Evolutionary conservation across 1,140 invertebrate species (phyloP), one percentile per base, ranked within the genome.

Genomic region (Drosophila pseudoobscura): DNA sequence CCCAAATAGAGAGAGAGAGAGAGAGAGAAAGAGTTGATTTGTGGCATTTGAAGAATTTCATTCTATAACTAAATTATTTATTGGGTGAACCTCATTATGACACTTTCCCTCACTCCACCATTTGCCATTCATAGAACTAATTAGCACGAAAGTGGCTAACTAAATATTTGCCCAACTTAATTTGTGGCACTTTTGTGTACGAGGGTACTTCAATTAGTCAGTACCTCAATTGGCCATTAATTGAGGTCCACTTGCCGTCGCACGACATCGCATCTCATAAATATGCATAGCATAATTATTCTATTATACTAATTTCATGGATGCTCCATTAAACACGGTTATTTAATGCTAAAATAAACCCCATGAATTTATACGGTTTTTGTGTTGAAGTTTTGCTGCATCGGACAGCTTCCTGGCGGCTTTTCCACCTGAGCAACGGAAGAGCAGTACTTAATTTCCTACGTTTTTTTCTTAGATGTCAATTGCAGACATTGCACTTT

Each of bases 81-180:
- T 31, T 17, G 22, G 31, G 31, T 9, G 31, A 13, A 3, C 8
- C 24, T 26, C 24, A 26, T 26, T 26, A 26, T 26, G 24, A 26
- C 24, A 26, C 24, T 26, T 0, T 26, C 50, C 24, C 24, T 31
- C 39, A 31, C 60, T 3, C 29, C 29, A 2, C 24, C 24, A 26
- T 26, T 26, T 2, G 9, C 31, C 31, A 11, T 35, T 35, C 31
- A 57, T 68, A 68, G 13, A 56, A 11, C 17, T 69, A 68, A 69
- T 69, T 69, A 69, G 43, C 35, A 43, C 26, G 49, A 24, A 47
- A 69, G 63, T 20, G 49, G 35, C 20, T 17, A 13, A 68, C 43
- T 52, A 69, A 70, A 45, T 69, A 53, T 41, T 50, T 20, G 20
- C 20, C 44, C 3, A 70, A 69, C 66, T 69, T 69, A 68, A 69